Conservation (phyloP, 2,797 vertebrate genomes). For the Spinus olivaceus region DNA sequence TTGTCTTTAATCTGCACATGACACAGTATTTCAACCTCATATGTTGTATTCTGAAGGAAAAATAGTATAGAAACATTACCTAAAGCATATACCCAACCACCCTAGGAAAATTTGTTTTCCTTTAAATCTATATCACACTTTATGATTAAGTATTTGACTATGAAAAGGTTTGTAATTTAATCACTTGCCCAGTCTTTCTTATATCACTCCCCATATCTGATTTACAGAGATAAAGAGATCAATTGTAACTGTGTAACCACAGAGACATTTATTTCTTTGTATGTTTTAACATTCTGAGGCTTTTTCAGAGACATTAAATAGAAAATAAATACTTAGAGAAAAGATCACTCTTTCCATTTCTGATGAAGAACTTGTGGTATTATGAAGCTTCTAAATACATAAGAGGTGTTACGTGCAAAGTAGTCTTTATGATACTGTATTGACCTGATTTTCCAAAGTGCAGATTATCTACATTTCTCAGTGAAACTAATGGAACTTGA, state of each 20-base stretch:
- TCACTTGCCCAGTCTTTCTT: background rate
- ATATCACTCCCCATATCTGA: background rate
- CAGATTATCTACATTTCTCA: background rate
- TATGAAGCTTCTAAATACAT: background rate
- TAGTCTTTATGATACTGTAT: background rate
- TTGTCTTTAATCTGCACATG: slow-evolving; percentile 35
- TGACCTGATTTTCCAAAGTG: slow-evolving; percentile 11
- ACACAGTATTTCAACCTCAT: slow-evolving; percentile 11
- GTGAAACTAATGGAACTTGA: slow-evolving; percentile 21
- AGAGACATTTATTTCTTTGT: background rate
- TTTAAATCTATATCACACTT: slow-evolving; percentile 2
- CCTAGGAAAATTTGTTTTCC: slow-evolving; percentile 24
- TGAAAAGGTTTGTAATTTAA: slow-evolving; percentile 32
- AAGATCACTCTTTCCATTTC: background rate
- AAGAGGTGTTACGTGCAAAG: background rate
- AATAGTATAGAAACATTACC: slow-evolving; percentile 11
- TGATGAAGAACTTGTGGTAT: background rate
- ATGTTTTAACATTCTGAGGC: background rate
- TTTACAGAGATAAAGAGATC: slow-evolving; percentile 7
- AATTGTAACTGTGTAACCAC: background rate
- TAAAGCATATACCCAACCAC: background rate
- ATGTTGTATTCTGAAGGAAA: background rate
- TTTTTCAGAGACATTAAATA: background rate
- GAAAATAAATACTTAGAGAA: slow-evolving; percentile 10
- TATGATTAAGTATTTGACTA: background rate